A percentile compares a stretch with the other conserved stretches of the same genome.
phyloP scores from a whole-genome alignment of 2,113 vertebrate species.

The Rhabdomys dilectus region DNA sequence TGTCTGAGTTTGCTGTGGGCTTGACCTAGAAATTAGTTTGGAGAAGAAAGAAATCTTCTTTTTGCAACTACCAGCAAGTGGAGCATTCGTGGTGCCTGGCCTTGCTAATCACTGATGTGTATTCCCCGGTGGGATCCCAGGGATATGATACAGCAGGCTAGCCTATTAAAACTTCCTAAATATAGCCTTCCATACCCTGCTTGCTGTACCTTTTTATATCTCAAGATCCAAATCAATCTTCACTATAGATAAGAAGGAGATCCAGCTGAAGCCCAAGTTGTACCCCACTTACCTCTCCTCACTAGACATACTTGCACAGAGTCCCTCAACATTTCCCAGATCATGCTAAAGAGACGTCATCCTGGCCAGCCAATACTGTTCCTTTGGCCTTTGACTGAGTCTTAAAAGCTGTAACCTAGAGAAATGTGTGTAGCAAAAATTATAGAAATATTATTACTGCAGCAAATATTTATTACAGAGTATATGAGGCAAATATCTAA shows the following conservation, averaged over 20 bases:
- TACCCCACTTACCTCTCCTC: neutral
- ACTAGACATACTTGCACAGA: neutral
- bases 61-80: neutral
- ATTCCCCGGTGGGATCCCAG: constrained; percentile 44
- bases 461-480: neutral
- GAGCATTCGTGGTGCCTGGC: neutral
- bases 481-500: neutral
- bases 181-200: constrained; percentile 1
- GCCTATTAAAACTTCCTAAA: constrained; percentile 69
- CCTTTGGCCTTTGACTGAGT: neutral
- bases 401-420: neutral
- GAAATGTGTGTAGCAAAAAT: neutral
- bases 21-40: constrained; percentile 69
- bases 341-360: neutral
- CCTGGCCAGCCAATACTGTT: neutral
- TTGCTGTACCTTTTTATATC: constrained; percentile 10
- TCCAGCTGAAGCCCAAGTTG: neutral
- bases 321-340: neutral
- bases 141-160: neutral
- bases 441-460: no score
- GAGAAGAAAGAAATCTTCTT: constrained; percentile 35
- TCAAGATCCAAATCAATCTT: constrained; percentile 31
- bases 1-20: constrained; percentile 16
- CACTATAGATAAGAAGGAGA: neutral
- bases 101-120: constrained; percentile 57